Evolutionary conservation across 2,888 invertebrate genomes (phyloP), one percentile per base, ranked within the genome.

Genomic region (Colostygia pectinataria): DNA sequence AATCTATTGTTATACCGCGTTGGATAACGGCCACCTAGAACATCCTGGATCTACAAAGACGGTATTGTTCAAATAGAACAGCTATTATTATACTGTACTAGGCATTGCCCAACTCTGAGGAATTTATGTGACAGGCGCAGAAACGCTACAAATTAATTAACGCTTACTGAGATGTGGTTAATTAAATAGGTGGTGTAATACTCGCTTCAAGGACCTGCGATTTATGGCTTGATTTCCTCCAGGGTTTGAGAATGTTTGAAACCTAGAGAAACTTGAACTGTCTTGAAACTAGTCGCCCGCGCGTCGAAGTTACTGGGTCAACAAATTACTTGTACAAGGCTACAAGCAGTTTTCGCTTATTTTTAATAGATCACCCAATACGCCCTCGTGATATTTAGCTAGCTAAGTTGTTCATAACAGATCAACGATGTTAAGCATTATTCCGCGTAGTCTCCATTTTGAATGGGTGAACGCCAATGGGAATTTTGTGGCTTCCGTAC

Each of bases 91-190:
- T 44, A 43, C 25, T 36, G 32, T 18, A 38, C 44, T 15, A 24
- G 14, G 37, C 4, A 28, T 34, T 40, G 38, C 47, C 50, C 64
- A 74, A 74, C 76, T 77, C 77, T 81, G 82, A 83, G 77, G 77
- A 83, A 84, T 85, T 83, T 84, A 83, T 84, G 83, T 81, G 83
- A 83, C 83, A 83, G 67, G 71, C 74, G 66, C 67, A 71, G 75
- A 77, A 78, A 73, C 76, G 77, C 80, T 74, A 74, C 76, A 77
- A 67, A 77, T 83, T 85, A 84, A 86, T 85, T 82, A 83, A 78
- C 57, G 56, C 64, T 71, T 70, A 72, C 69, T 72, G 71, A 69
- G 71, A 59, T 69, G 74, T 63, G 80, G 77, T 76, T 81, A 82
- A 81, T 82, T 82, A 77, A 74, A 66, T 72, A 73, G 70, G 77